Evolutionary conservation across 2,888 invertebrate species (phyloP), one percentile per base, ranked within the genome.

Genomic region (Cheilosia grossa): DNA sequence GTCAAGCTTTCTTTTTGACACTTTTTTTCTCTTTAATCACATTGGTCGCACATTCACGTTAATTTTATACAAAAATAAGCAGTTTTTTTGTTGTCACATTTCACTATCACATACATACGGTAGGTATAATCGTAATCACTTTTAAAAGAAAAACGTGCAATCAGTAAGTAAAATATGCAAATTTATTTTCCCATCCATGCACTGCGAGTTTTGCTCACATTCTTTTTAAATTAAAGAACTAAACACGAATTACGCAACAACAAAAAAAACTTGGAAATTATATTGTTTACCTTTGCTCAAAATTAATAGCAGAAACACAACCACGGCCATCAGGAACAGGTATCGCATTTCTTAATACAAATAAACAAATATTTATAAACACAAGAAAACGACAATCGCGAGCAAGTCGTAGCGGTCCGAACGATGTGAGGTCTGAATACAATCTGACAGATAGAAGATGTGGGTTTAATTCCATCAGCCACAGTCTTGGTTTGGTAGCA

Each of bases 381-480:
- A 42, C 27, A 51, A 61, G 42, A n/a, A n/a, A 53, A 42, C 54
- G 13, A 21, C 51, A 30, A n/a, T 73, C 42, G 30, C 42, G 53
- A 19, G 17, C 53, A 61, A 73, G 33, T 54, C 10, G 44, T 37
- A 59, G 75, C 67, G 42, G 33, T 51, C 67, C 75, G 67, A 59
- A 58, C 66, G 67, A 67, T 67, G 51, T 67, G 75, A 66, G 59
- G 75, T 67, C 75, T 61, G 58, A 77, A 77, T 59, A 13, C 75
- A 53, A 59, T 77, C 75, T 77, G 67, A 77, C 75, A 77, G 66
- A 66, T 53, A 30, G 59, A 49, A 30, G 53, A 58, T 58, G 66
- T 67, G 49, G 63, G 54, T 59, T 67, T 59, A 67, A 77, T 77
- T 59, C 75, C 51, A 40, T 66, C 47, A 51, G 58, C 47, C 66